These are phyloP conservation scores for Diabrotica virgifera DNA, from an alignment of 1,140 invertebrate genomes.

Conservation along the genomic window DNA sequence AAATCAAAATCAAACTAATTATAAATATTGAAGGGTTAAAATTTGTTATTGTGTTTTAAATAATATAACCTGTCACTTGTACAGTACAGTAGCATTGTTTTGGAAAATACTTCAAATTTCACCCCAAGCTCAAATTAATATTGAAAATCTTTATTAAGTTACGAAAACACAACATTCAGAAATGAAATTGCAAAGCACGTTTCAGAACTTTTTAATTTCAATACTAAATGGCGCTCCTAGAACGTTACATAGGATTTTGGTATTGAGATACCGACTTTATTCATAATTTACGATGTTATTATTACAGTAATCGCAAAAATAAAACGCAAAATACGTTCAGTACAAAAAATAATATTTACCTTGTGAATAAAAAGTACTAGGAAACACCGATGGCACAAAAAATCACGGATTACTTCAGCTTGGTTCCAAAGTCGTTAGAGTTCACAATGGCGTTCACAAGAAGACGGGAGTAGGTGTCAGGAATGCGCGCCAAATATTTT, in stretches of 20 bases:
- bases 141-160: neutral
- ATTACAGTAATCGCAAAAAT: conserved; percentile 49
- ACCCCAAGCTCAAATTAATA: too few species aligned
- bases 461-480: conserved; percentile 14
- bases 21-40: too few species aligned
- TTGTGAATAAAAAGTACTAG: conserved; percentile 54
- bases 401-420: conserved; percentile 58
- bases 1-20: too few species aligned
- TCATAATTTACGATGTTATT: conserved; percentile 49
- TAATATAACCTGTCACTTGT: too few species aligned
- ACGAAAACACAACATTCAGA: conserved; percentile 12
- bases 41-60: too few species aligned
- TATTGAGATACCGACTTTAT: conserved; percentile 55
- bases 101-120: too few species aligned
- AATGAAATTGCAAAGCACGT: conserved; percentile 31
- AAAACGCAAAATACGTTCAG: conserved; percentile 40
- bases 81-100: too few species aligned
- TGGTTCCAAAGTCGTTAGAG: conserved; percentile 66
- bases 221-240: conserved; percentile 54
- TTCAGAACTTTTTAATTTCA: conserved; percentile 40
- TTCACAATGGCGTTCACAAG: conserved; percentile 70
- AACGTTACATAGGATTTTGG: conserved; percentile 61
- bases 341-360: conserved; percentile 45
- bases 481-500: conserved; percentile 20
- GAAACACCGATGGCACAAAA: conserved; percentile 58